Conservation (phyloP, 1,140 invertebrate species). For the Habropoda laboriosa region DNA sequence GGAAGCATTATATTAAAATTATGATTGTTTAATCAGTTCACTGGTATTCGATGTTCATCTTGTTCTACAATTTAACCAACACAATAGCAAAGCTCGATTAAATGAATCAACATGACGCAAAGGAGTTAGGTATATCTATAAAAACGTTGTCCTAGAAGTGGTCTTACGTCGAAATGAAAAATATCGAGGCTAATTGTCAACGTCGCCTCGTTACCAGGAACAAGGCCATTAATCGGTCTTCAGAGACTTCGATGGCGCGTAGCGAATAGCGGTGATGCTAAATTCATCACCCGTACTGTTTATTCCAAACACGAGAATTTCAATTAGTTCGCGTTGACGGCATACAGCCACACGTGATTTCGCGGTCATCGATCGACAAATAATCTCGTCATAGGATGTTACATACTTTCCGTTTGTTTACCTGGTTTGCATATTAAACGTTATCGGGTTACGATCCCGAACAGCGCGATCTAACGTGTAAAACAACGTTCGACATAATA, state of each 20-base stretch:
- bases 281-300: conserved; percentile 45
- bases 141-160: neutral
- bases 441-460: conserved; percentile 1
- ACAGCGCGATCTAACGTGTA: neutral
- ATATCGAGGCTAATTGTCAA: conserved; percentile 9
- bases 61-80: no score
- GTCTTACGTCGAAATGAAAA: neutral
- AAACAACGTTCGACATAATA: neutral
- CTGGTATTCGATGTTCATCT: no score
- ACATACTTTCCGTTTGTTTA: conserved; percentile 29
- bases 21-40: no score
- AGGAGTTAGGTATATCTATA: no score
- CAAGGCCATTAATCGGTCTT: conserved; percentile 52
- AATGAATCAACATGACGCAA: no score
- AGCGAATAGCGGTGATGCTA: conserved; percentile 42
- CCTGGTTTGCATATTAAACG: neutral
- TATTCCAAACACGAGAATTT: conserved; percentile 53
- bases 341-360: conserved; percentile 35
- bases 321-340: conserved; percentile 44
- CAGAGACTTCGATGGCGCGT: conserved; percentile 26
- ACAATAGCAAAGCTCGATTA: no score
- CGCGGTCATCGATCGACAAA: conserved; percentile 36
- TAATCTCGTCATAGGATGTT: conserved; percentile 20
- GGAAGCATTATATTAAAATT: no score
- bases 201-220: conserved; percentile 49